These are phyloP conservation scores for Caenorhabditis angaria DNA, from an alignment of 2,888 invertebrate genomes.

Conservation along the genomic window DNA sequence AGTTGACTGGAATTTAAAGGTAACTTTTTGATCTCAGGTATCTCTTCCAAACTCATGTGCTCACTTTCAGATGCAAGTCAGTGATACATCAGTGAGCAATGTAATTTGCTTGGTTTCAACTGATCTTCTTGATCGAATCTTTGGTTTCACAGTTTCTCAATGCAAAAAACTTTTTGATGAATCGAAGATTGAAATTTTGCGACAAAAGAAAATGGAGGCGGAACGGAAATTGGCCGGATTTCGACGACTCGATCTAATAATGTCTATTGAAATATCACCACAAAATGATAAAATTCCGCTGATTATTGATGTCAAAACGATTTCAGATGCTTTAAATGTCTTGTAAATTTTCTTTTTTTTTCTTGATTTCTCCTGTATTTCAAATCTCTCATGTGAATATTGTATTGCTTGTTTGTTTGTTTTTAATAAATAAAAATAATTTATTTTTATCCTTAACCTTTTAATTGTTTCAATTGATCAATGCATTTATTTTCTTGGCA, in stretches of 20 bases:
- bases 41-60: neutral
- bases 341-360: conserved; percentile 11
- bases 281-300: conserved; percentile 20
- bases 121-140: conserved; percentile 24
- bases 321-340: conserved; percentile 39
- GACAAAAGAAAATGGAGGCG: conserved; percentile 15
- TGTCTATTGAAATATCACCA: conserved; percentile 35
- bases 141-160: conserved; percentile 35
- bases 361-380: conserved; percentile 8
- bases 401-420: neutral
- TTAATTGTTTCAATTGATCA: conserved; percentile 35
- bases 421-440: neutral
- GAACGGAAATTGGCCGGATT: conserved; percentile 22
- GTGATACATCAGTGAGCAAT: conserved; percentile 14
- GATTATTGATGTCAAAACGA: conserved; percentile 37
- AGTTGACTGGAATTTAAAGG: conserved; percentile 32
- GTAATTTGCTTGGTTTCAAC: conserved; percentile 25
- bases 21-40: neutral
- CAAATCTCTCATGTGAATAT: neutral
- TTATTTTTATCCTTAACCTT: conserved; percentile 17
- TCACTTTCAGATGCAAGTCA: conserved; percentile 22
- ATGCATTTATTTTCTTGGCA: conserved; percentile 59
- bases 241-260: conserved; percentile 27
- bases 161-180: conserved; percentile 22
- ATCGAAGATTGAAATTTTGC: conserved; percentile 6